Evolutionary conservation across 2,797 vertebrate genomes (phyloP).

Genomic region (Sebastiscus albofasciatus): DNA sequence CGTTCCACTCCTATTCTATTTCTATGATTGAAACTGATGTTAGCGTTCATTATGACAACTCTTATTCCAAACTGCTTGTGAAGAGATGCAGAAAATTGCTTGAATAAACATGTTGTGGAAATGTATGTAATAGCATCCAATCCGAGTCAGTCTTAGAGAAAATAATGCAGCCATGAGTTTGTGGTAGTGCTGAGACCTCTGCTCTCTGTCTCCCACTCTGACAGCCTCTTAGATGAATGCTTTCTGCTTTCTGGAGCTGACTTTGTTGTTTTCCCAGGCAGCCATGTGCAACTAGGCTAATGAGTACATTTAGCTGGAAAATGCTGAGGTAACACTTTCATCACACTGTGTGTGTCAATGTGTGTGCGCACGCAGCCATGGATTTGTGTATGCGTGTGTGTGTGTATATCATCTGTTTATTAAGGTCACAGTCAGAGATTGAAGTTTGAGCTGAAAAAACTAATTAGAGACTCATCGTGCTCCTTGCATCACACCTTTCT

Average conservation of each 20-base stretch:
- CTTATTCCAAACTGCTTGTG: constrained; percentile 7
- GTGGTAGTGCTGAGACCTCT: constrained; percentile 76
- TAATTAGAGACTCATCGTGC: constrained; percentile 67
- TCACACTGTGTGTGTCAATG: constrained; percentile 49
- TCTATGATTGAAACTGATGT: not conserved
- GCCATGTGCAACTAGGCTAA: constrained; percentile 85
- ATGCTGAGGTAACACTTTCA: constrained; percentile 84
- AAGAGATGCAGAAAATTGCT: not conserved
- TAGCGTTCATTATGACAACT: constrained; percentile 10
- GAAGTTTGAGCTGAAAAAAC: constrained; percentile 68
- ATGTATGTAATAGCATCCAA: constrained; percentile 42
- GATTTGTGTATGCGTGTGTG: constrained; percentile 11
- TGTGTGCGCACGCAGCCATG: not conserved
- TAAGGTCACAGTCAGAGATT: constrained; percentile 75
- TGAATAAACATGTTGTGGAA: constrained; percentile 25
- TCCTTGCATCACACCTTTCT: constrained; percentile 74
- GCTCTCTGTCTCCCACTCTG: constrained; percentile 76
- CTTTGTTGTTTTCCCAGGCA: constrained; percentile 85
- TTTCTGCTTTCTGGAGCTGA: constrained; percentile 81
- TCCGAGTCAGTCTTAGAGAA: constrained; percentile 47
- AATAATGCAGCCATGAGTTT: constrained; percentile 64
- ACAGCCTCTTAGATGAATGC: constrained; percentile 81
- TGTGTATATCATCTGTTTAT: constrained; percentile 72
- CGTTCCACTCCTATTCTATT: too few relatives aligned
- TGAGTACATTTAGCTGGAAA: constrained; percentile 84